phyloP scores from a whole-genome alignment of 2,797 vertebrate species.

The Gobionotothen gibberifrons region DNA sequence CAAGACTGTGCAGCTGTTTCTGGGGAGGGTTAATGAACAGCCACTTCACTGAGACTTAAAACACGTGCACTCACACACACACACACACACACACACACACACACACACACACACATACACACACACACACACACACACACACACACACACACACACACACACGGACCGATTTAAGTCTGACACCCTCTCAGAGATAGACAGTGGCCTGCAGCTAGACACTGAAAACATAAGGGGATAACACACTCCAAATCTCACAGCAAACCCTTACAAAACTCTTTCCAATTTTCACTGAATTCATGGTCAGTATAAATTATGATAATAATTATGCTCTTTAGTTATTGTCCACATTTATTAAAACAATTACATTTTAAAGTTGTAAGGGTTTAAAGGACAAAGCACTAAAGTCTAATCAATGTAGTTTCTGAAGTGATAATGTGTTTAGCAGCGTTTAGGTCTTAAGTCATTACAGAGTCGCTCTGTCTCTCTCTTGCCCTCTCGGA shows the following conservation, averaged over 20 bases:
- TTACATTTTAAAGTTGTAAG: slow-evolving; percentile 34
- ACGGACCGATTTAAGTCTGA: slow-evolving; percentile 68
- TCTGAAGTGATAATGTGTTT: slow-evolving; percentile 50
- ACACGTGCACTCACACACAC: slow-evolving; percentile 29
- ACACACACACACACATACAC: slow-evolving; percentile 17
- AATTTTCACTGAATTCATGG: slow-evolving; percentile 35
- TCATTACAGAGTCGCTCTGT: slow-evolving; percentile 56
- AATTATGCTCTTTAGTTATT: slow-evolving; percentile 39
- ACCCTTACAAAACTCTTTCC: slow-evolving; percentile 37
- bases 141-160: slow-evolving; percentile 28
- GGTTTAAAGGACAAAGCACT: slow-evolving; percentile 17
- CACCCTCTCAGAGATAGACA: slow-evolving; percentile 67
- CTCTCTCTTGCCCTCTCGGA: slow-evolving; percentile 41
- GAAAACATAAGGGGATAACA: slow-evolving; percentile 62
- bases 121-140: slow-evolving; percentile 15
- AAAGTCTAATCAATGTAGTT: slow-evolving; percentile 45
- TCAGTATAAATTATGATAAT: slow-evolving; percentile 46
- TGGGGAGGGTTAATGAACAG: slow-evolving; percentile 60
- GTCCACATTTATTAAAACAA: slow-evolving; percentile 44
- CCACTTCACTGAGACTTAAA: slow-evolving; percentile 48
- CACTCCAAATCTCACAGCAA: slow-evolving; percentile 44
- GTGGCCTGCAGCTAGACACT: slow-evolving; percentile 62
- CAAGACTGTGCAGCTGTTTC: slow-evolving; percentile 26
- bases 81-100: slow-evolving; percentile 34
- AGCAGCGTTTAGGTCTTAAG: slow-evolving; percentile 51